A percentile compares a stretch with the other conserved stretches of the same genome.
Conservation (phyloP, 2,797 vertebrate genomes). For the Urocyon cinereoargenteus region DNA sequence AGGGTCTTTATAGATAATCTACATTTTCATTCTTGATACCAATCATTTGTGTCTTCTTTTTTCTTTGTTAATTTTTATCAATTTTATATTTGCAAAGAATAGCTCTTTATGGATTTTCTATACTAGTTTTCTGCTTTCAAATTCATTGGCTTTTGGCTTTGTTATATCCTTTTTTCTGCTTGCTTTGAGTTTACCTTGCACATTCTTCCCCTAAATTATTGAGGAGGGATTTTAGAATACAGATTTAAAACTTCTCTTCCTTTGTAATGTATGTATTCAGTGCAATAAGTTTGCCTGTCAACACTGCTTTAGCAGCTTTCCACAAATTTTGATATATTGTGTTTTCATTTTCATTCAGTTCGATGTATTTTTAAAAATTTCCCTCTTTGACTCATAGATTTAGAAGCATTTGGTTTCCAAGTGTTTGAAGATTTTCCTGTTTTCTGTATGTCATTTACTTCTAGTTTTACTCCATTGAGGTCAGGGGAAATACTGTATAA, state of each 20-base stretch:
- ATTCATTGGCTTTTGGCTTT: not conserved
- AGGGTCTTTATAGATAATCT: not conserved
- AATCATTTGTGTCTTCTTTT: not conserved
- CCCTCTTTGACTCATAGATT: not conserved
- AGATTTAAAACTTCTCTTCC: not conserved
- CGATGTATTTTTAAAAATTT: not conserved
- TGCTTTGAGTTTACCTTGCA: not conserved
- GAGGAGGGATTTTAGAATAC: not conserved
- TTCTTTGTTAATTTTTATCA: not conserved
- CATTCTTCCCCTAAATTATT: not conserved
- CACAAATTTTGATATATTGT: not conserved
- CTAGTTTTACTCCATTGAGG: not conserved
- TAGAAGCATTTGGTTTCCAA: not conserved
- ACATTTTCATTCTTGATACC: not conserved
- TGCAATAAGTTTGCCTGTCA: conserved; percentile 2
- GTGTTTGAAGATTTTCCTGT: not conserved
- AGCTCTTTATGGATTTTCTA: not conserved
- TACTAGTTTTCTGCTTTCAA: conserved; percentile 6
- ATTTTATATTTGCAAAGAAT: conserved; percentile 42
- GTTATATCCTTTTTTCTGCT: not conserved
- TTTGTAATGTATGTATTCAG: not conserved
- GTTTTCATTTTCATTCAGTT: not conserved
- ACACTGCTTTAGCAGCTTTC: not conserved
- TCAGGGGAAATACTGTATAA: not conserved
- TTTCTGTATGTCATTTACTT: not conserved